Percentiles rank a stretch among this genome's conserved stretches.
Evolutionary conservation across 2,888 invertebrate species (phyloP).

Genomic region (Tetanocera ferruginea): DNA sequence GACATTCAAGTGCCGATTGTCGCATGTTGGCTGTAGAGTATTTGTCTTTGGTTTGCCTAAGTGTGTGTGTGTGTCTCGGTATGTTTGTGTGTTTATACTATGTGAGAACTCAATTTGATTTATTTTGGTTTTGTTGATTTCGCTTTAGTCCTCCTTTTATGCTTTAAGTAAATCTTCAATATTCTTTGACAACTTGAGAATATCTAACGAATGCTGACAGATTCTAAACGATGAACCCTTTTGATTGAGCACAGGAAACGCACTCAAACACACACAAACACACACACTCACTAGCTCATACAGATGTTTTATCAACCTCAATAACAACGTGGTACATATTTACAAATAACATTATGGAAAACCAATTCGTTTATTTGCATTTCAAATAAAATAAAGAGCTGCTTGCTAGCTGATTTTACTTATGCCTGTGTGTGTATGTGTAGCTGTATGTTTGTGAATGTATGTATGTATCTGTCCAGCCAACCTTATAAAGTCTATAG

Average conservation of each 20-base stretch:
- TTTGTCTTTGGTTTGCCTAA: background rate
- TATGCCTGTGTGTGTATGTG: background rate
- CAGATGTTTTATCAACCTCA: background rate
- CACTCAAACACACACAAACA: constrained; percentile 13
- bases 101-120: constrained; percentile 3
- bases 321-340: background rate
- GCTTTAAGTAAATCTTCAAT: constrained; percentile 11
- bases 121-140: constrained; percentile 20
- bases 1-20: constrained; percentile 40
- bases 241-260: constrained; percentile 7
- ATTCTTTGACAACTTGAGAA: background rate
- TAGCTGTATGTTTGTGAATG: background rate
- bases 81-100: background rate
- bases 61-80: constrained; percentile 2
- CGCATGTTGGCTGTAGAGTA: constrained; percentile 31
- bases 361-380: constrained; percentile 41
- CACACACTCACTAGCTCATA: constrained; percentile 3
- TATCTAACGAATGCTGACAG: background rate
- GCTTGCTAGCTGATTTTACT: too few species aligned
- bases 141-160: constrained; percentile 24
- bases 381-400: constrained; percentile 26
- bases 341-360: constrained; percentile 29
- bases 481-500: too few species aligned
- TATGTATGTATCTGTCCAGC: background rate
- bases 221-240: background rate